Conservation (phyloP, 2,113 vertebrate species). For the Megatriorchis doriae region DNA sequence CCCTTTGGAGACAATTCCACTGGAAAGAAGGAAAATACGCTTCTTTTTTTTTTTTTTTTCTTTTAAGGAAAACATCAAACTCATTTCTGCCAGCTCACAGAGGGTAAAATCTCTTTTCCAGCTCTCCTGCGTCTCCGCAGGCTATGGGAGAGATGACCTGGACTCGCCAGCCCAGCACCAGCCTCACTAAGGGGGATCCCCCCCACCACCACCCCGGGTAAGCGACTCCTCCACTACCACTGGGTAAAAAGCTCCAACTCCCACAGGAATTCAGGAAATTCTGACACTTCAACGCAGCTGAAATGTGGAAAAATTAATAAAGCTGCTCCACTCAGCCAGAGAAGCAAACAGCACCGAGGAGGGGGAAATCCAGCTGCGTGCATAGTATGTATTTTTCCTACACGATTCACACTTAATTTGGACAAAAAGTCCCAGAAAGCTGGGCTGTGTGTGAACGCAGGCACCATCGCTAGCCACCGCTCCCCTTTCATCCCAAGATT, state of each 20-base stretch:
- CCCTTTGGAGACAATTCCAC: not conserved
- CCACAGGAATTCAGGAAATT: conserved; percentile 4
- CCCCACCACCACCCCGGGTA: not conserved
- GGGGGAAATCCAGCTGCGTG: not conserved
- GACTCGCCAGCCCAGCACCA: not conserved
- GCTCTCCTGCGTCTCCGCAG: not conserved
- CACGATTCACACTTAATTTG: not conserved
- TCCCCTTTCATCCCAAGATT: not conserved
- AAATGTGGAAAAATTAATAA: conserved; percentile 38
- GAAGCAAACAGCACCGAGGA: not conserved
- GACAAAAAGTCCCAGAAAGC: not conserved
- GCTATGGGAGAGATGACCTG: not conserved
- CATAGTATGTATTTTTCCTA: not conserved
- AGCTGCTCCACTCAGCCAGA: not conserved
- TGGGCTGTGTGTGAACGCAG: not conserved
- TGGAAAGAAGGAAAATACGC: not conserved
- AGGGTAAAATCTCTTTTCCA: not conserved
- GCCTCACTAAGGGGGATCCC: not conserved
- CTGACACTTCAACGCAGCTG: not conserved
- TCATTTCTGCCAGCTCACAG: not conserved
- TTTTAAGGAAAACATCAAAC: not conserved
- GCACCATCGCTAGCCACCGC: accelerated
- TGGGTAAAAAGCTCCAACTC: not conserved
- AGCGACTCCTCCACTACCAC: not conserved
- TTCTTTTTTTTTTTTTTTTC: not conserved